Conservation (phyloP, 2,888 invertebrate genomes). For the Dioctria rufipes region DNA sequence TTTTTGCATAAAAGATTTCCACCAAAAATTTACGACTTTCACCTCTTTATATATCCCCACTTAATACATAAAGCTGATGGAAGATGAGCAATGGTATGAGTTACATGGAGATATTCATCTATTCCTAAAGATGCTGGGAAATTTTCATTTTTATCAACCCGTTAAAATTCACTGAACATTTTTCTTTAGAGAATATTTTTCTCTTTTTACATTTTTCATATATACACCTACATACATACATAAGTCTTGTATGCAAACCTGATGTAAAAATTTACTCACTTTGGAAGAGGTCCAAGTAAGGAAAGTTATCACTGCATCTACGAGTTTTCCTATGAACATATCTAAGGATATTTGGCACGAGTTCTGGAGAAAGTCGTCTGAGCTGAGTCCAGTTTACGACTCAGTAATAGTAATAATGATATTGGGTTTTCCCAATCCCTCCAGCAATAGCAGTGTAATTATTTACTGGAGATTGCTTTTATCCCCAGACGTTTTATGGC, state of each 20-base stretch:
- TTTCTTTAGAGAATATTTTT: slow-evolving; percentile 1
- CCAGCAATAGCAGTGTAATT: neutral
- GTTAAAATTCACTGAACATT: slow-evolving; percentile 30
- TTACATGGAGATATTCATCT: neutral
- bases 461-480: neutral
- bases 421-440: neutral
- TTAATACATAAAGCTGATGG: slow-evolving; percentile 31
- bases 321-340: neutral
- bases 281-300: neutral
- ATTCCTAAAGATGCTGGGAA: neutral
- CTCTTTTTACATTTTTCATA: too few relatives aligned
- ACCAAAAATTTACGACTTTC: slow-evolving; percentile 56
- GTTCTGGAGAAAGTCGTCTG: neutral
- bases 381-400: slow-evolving; percentile 17
- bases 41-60: slow-evolving; percentile 48
- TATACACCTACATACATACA: too few relatives aligned
- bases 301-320: too few relatives aligned
- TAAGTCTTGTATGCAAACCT: neutral
- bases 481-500: slow-evolving; percentile 28
- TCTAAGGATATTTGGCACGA: neutral
- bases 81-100: too few relatives aligned
- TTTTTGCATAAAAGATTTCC: slow-evolving; percentile 58
- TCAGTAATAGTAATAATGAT: slow-evolving; percentile 23
- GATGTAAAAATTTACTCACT: neutral
- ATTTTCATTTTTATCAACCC: neutral